Evolutionary conservation across 2,797 vertebrate genomes (phyloP).

Genomic region (Ctenopoma kingsleyae): DNA sequence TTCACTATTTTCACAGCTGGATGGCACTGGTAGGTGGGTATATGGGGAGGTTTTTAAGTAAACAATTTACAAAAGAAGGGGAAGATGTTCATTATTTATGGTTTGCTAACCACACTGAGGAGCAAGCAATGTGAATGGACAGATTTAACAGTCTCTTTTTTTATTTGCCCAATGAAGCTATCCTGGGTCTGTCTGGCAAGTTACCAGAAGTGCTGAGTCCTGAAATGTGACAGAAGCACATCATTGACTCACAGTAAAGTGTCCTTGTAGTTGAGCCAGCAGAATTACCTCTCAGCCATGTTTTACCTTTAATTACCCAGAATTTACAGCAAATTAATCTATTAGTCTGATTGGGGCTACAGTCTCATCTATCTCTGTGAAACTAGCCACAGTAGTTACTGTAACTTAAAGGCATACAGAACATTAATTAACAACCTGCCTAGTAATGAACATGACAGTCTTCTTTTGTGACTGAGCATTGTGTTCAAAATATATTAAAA

Average conservation of each 20-base stretch:
- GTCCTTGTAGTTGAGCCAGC: too few relatives aligned
- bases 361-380: background rate
- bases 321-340: too few relatives aligned
- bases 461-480: constrained; percentile 22
- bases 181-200: too few relatives aligned
- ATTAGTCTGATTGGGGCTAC: too few relatives aligned
- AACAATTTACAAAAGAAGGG: too few relatives aligned
- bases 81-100: too few relatives aligned
- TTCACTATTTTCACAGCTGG: constrained; percentile 8
- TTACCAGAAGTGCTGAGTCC: too few relatives aligned
- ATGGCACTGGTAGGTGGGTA: constrained; percentile 38
- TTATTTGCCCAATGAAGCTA: background rate
- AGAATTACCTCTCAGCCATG: background rate
- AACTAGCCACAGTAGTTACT: background rate
- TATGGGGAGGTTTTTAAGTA: constrained; percentile 21
- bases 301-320: background rate
- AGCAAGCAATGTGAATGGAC: too few relatives aligned
- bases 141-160: too few relatives aligned
- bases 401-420: background rate
- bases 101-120: too few relatives aligned
- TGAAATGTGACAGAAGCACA: background rate
- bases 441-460: constrained; percentile 15
- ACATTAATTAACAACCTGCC: constrained; percentile 4
- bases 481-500: constrained; percentile 46
- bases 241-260: too few relatives aligned